Conservation (phyloP, 2,888 invertebrate genomes). For the Serripes groenlandicus region DNA sequence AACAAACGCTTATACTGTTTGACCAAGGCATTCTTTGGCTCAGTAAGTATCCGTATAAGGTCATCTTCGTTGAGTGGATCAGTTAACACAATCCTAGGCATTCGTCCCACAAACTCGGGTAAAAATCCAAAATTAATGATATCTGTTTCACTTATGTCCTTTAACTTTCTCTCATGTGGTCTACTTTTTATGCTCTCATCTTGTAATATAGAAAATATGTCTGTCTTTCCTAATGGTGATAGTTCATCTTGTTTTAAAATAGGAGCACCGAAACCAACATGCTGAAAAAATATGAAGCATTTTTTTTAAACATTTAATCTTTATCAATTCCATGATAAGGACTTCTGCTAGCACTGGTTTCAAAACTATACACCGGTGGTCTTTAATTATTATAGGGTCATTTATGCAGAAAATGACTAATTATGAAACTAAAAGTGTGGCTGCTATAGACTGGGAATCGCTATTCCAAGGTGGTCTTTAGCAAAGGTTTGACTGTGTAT, state of each 20-base stretch:
- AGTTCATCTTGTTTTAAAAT: slow-evolving; percentile 1
- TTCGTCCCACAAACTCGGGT: slow-evolving; percentile 75
- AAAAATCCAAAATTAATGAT: slow-evolving; percentile 72
- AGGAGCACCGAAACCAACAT: slow-evolving; percentile 50
- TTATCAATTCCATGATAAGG: no score
- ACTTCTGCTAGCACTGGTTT: no score
- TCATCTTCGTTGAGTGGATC: slow-evolving; percentile 64
- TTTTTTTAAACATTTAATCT: no score
- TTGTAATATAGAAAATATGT: neutral
- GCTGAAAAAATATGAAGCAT: slow-evolving; percentile 11
- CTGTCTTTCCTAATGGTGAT: neutral
- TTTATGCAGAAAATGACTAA: no score
- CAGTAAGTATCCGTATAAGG: slow-evolving; percentile 71
- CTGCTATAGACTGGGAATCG: no score
- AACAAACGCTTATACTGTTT: slow-evolving; percentile 72
- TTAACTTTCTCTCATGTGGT: slow-evolving; percentile 9
- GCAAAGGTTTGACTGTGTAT: no score
- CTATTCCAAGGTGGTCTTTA: no score
- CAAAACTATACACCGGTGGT: no score
- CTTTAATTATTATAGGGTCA: no score
- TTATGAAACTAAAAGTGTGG: no score
- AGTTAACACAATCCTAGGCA: slow-evolving; percentile 70
- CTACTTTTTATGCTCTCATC: neutral
- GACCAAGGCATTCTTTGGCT: slow-evolving; percentile 74
- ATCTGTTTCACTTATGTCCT: slow-evolving; percentile 47